These are phyloP conservation scores for Amyelois transitella DNA, from an alignment of 1,140 invertebrate species.

Conservation along the genomic window DNA sequence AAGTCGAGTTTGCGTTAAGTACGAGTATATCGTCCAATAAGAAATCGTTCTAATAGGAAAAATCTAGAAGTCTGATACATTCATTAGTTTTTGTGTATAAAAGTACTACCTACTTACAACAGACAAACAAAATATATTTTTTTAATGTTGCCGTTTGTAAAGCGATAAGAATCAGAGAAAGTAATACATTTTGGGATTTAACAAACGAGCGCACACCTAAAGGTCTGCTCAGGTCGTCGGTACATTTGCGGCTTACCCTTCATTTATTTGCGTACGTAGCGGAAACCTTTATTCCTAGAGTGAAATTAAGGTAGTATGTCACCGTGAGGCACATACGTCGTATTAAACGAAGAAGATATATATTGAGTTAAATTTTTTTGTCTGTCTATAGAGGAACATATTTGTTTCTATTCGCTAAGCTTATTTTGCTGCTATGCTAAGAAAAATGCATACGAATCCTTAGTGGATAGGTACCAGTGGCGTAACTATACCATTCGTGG, in stretches of 20 bases:
- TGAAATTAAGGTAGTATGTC: neutral
- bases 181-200: conserved; percentile 21
- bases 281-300: neutral
- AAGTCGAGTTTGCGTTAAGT: too few relatives aligned
- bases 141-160: neutral
- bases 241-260: conserved; percentile 14
- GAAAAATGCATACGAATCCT: neutral
- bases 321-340: neutral
- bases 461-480: too few relatives aligned
- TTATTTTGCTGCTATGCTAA: neutral
- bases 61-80: too few relatives aligned
- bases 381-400: too few relatives aligned
- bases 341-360: neutral
- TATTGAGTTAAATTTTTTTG: neutral
- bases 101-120: too few relatives aligned
- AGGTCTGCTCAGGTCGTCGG: conserved; percentile 5
- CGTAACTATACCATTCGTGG: too few relatives aligned
- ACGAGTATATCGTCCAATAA: too few relatives aligned
- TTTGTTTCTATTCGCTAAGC: too few relatives aligned
- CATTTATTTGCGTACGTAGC: conserved; percentile 13
- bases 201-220: conserved; percentile 10
- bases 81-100: too few relatives aligned
- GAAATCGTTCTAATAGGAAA: too few relatives aligned
- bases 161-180: conserved; percentile 1
- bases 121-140: neutral